Evolutionary conservation across 2,113 vertebrate genomes (phyloP), one percentile per base, ranked within the genome.

Genomic region (Cettia cetti): DNA sequence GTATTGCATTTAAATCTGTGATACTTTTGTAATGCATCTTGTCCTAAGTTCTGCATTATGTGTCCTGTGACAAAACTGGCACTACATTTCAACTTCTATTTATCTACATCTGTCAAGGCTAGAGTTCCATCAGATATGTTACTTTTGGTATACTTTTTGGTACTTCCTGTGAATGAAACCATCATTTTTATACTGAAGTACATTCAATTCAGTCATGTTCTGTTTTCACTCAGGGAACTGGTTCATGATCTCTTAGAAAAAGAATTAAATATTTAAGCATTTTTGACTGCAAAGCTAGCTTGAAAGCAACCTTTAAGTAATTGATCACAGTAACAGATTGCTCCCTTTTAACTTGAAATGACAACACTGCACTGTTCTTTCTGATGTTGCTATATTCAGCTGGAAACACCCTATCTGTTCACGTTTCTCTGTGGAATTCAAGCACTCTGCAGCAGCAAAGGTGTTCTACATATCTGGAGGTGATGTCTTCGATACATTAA

Each of bases 141-240:
- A 80, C 31, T 94, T 95, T 57, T 76, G 17, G 64, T 92, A 66
- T 75, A 40, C 71, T 90, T 90, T 81, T 91, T n/a, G n/a, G n/a
- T n/a, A n/a, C n/a, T n/a, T 91, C 56, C 81, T 87, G 60, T 72
- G 74, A 94, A 89, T 59, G 77, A 81, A 94, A 75, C 40, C 30
- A 78, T 86, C 10, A 63, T 75, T 95, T 89, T 83, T 86, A 54
- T 59, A 56, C n/a, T 79, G 64, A 78, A 89, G 49, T 87, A 56
- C 40, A 52, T 52, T 86, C 15, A 80, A 83, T 86, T 78, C 52
- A 89, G 86, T 37, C 27, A 26, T 30, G 52, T 70, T 86, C 76
- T 95, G 56, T 83, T 95, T 95, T 91, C 59, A 81, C n/a, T 95
- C 81, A 92, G 71, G 77, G 81, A 94, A 87, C 37, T 72, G 49